phyloP scores from a whole-genome alignment of 2,797 vertebrate species.

The Neoniphon sammara region DNA sequence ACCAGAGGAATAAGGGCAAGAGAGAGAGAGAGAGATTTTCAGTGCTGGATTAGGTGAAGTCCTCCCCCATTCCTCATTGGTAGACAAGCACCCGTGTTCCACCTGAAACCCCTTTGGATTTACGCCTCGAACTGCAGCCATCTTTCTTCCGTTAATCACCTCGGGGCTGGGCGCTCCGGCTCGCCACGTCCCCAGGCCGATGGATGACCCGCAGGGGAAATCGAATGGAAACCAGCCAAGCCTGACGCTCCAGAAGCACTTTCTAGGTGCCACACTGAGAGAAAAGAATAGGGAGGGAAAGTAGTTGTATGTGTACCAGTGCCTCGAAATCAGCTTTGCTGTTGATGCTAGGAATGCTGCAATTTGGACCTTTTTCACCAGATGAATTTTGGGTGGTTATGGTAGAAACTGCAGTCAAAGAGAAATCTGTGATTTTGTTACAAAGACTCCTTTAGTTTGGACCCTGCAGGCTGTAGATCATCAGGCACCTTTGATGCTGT shows the following conservation, averaged over 20 bases:
- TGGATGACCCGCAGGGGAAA: slow-evolving; percentile 82
- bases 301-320: slow-evolving; percentile 37
- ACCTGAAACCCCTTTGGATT: slow-evolving; percentile 80
- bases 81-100: slow-evolving; percentile 80
- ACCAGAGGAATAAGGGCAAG: slow-evolving; percentile 13
- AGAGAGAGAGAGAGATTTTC: slow-evolving; percentile 64
- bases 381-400: neutral
- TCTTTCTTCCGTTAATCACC: slow-evolving; percentile 84
- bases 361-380: slow-evolving; percentile 22
- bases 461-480: too few relatives aligned
- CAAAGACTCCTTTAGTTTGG: too few relatives aligned
- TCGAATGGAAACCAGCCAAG: slow-evolving; percentile 81
- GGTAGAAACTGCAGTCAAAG: neutral
- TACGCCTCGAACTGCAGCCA: slow-evolving; percentile 74
- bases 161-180: slow-evolving; percentile 71
- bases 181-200: slow-evolving; percentile 70
- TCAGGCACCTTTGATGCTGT: too few relatives aligned
- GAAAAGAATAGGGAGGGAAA: slow-evolving; percentile 37
- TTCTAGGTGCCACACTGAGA: slow-evolving; percentile 64
- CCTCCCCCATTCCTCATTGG: slow-evolving; percentile 78
- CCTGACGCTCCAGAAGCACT: slow-evolving; percentile 70
- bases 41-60: slow-evolving; percentile 68
- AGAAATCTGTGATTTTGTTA: neutral
- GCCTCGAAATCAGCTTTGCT: slow-evolving; percentile 11
- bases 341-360: slow-evolving; percentile 24